Evolutionary conservation across 2,888 invertebrate species (phyloP), one percentile per base, ranked within the genome.

Genomic region (Blomia tropicalis): DNA sequence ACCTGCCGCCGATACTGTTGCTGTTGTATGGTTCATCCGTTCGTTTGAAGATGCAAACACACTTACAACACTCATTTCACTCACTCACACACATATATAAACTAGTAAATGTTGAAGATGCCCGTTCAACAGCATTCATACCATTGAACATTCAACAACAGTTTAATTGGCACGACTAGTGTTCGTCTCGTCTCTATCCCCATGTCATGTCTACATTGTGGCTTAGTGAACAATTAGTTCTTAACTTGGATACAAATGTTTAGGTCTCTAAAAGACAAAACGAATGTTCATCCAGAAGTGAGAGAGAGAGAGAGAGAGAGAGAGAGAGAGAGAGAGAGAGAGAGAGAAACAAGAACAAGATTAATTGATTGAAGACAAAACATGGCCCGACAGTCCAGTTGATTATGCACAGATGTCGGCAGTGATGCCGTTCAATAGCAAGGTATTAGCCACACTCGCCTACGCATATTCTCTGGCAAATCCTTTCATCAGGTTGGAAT

Each of bases 161-260:
- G n/a, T n/a, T n/a, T n/a, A n/a, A n/a, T n/a, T n/a, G n/a, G n/a
- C n/a, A n/a, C n/a, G n/a, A n/a, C n/a, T n/a, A n/a, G n/a, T n/a
- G n/a, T n/a, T n/a, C n/a, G n/a, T n/a, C n/a, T n/a, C n/a, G n/a
- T n/a, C n/a, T n/a, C n/a, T n/a, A n/a, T n/a, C n/a, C n/a, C n/a
- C n/a, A n/a, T n/a, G n/a, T n/a, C n/a, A n/a, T n/a, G n/a, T n/a
- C n/a, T n/a, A n/a, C n/a, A n/a, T n/a, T n/a, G 36, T 36, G 36
- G 36, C 36, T 11, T 36, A n/a, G 36, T 36, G 7, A 7, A 27
- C 51, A 47, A 47, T 47, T 47, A 47, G 51, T n/a, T n/a, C 51
- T n/a, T 47, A 47, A 47, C 51, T 47, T 47, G 51, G 51, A 47
- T 25, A 47, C 51, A 47, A 47, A 47, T 47, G 51, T 47, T 47